Evolutionary conservation across 2,113 vertebrate species (phyloP).

Genomic region (Chitala chitala): DNA sequence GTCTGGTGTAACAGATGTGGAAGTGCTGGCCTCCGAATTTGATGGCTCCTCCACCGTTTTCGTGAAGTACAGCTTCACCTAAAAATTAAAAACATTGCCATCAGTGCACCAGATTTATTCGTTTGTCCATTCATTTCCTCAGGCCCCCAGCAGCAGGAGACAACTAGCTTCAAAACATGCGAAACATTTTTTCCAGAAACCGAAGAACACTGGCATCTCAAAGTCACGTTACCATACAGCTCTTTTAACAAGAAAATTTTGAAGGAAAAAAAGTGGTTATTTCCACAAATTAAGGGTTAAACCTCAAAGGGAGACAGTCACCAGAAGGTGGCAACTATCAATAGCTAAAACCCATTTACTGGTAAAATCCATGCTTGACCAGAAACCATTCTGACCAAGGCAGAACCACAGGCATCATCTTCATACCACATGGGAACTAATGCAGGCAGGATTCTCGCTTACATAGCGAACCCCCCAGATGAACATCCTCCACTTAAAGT

Average conservation of each 20-base stretch:
- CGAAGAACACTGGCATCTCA: no score
- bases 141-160: no score
- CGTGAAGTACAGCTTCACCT: conserved; percentile 94
- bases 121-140: no score
- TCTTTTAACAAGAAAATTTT: no score
- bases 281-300: background rate
- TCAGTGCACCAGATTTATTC: background rate
- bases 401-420: background rate
- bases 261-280: no score
- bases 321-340: background rate
- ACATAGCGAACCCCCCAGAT: background rate
- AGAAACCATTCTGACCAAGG: background rate
- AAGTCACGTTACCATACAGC: no score
- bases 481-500: background rate
- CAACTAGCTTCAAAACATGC: no score
- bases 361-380: no score
- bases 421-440: background rate
- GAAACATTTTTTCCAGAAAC: no score
- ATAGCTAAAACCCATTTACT: background rate
- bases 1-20: conserved; percentile 88
- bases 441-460: background rate
- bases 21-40: conserved; percentile 85
- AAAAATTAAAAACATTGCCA: conserved; percentile 14
- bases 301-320: background rate
- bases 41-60: conserved; percentile 93